Evolutionary conservation across 1,140 invertebrate species (phyloP), one percentile per base, ranked within the genome.

Genomic region (Sarcophaga peregrina): DNA sequence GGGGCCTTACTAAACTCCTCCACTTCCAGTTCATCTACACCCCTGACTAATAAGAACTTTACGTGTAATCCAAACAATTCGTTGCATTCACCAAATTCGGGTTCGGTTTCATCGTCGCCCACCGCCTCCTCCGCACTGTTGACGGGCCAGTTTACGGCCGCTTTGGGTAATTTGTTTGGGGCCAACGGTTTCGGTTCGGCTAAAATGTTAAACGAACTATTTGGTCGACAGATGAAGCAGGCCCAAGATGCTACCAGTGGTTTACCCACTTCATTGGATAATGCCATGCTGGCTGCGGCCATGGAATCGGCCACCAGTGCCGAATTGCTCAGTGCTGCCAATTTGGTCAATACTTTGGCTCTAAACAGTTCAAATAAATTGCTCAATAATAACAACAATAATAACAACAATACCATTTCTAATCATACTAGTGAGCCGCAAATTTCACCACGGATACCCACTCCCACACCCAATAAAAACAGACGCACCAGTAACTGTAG

Each of bases 191-290:
- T 95, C 93, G 94, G 94, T 89, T 95, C 95, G 91, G 94, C 95
- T 86, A 95, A 96, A 90, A 96, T 96, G 95, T 93, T 96, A 85
- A 96, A 96, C 93, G 95, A 96, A 91, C 92, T 96, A 84, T 92
- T 95, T 85, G 95, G 95, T 83, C 93, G 95, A 85, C 94, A 95
- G 89, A 94, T 94, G 88, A 95, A 94, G 88, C 93, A 94, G 91
- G 94, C 93, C 84, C 92, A 92, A 85, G 93, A 94, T 91, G 93
- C 94, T 84, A 94, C 93, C 87, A 91, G 92, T 88, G 92, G 92
- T 85, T 90, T 92, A 85, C 89, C 89, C 80, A 72, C 80, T 20
- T 54, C 73, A 20, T 80, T 90, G 78, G 92, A 90, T 83, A 90
- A 90, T 84, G 88, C 86, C 17, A 90, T 90, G 87, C 82, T 90